These are phyloP conservation scores for Protaetia brevitarsis DNA, from an alignment of 1,140 invertebrate genomes.

Conservation along the genomic window DNA sequence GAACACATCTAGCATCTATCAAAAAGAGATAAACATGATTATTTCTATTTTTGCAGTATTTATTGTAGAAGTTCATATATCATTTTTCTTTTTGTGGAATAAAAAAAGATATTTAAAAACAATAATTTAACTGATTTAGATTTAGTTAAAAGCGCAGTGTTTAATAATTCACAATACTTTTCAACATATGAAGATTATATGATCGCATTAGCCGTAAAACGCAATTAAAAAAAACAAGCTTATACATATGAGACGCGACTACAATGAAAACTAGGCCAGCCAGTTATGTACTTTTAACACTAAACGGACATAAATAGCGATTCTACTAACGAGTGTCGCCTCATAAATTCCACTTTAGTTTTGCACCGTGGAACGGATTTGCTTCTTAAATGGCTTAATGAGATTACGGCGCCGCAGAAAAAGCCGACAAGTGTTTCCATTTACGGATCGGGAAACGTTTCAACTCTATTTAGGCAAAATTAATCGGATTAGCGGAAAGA, in stretches of 20 bases:
- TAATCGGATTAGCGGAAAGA: background rate
- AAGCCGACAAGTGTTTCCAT: background rate
- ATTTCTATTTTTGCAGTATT: too few relatives aligned
- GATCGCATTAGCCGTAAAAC: too few relatives aligned
- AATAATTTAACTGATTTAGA: too few relatives aligned
- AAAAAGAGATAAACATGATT: too few relatives aligned
- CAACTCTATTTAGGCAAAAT: constrained; percentile 1
- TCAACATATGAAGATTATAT: too few relatives aligned
- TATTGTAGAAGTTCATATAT: too few relatives aligned
- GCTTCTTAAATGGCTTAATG: constrained; percentile 6
- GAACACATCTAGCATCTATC: too few relatives aligned
- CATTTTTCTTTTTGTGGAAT: too few relatives aligned
- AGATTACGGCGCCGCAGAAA: background rate
- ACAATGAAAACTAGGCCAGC: background rate
- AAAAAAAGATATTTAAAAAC: too few relatives aligned
- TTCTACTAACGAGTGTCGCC: background rate
- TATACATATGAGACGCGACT: background rate
- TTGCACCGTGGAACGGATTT: constrained; percentile 6
- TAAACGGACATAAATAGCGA: background rate
- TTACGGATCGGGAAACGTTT: background rate
- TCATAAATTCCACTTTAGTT: background rate
- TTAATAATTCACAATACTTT: too few relatives aligned
- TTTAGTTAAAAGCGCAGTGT: too few relatives aligned
- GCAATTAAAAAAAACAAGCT: too few relatives aligned
- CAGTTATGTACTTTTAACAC: background rate